Evolutionary conservation across 2,797 vertebrate species (phyloP), one percentile per base, ranked within the genome.

Genomic region (Sarcophilus harrisii): DNA sequence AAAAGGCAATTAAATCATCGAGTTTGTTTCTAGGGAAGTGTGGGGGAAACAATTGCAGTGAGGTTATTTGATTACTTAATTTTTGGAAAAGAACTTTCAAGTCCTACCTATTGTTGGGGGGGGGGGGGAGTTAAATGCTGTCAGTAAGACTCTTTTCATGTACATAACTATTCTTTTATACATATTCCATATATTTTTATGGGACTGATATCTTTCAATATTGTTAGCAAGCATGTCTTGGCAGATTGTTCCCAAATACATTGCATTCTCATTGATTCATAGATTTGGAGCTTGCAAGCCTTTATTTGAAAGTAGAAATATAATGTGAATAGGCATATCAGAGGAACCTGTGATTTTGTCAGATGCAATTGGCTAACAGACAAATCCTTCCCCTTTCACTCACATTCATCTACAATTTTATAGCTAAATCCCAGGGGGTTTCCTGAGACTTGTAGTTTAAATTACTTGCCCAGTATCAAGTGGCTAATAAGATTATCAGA

Each of bases 1-100:
- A 62, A 93, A 62, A 93, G 55, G 95, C 60, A 96, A 93, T 96
- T 96, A 96, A 60, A 93, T 96, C 62, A 89, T 91, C 92, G 28
- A 24, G 1, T 38, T 57, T 87, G 21, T 94, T 96, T 94, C 96
- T 97, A 91, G 93, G 55, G 81, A 92, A 92, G 90, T 94, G 5
- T 52, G 58, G 27, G 0, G 11, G 81, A 55, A 96, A 94, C 57
- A 94, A 89, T 60, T 95, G 57, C 95, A 95, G 52, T 90, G 90
- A 58, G 89, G 95, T 62, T 94, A 57, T 94, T 16, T 58, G 60
- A 96, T 95, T 94, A 96, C 18, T 96, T 95, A 94, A 96, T 49
- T 54, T 27, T 97, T 91, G 92, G 91, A 87, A 94, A 96, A 95
- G 54, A 90, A 93, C 55, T 66, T 96, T 96, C 91, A 96, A 2